Evolutionary conservation across 2,797 vertebrate genomes (phyloP), one percentile per base, ranked within the genome.

Genomic region (Sus cebifrons): DNA sequence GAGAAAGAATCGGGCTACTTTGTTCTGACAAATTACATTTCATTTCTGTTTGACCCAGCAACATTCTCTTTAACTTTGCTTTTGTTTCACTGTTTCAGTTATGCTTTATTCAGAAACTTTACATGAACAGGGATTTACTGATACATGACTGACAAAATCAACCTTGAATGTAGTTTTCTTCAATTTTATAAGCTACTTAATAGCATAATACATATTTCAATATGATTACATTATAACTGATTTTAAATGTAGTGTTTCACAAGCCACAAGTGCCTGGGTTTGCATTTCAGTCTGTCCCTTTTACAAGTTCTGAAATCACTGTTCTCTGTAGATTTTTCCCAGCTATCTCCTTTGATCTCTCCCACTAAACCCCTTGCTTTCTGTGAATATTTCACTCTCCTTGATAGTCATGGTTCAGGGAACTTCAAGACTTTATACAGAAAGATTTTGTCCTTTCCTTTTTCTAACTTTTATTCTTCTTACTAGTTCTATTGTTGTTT

Each of bases 21-120:
- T 5, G 62, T 93, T 89, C 68, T 85, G 40, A 73, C n/a, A 9
- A 60, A 79, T 6, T 71, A 49, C 81, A 40, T 90, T 94, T 87
- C 25, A 83, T 56, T 92, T 95, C 58, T 86, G 16, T 94, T 94
- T 52, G 25, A 79, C 44, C 29, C 56, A 20, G 11, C 0, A 79
- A 65, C 29, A 60, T 7, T n/a, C 13, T 78, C 2, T 81, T 79
- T 62, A 92, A 87, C 14, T 6, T 81, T 74, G 21, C 18, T 89
- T 84, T 73, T 29, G 10, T 54, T 85, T 65, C 14, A 27, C 25
- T 56, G 21, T 18, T 67, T 71, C 25, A 21, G 3, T 67, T 71
- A 78, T 17, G 8, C 27, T 75, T 84, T 86, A 64, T 77, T 77
- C n/a, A 62, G 67, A 74, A 82, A 62, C 12, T 78, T 74, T n/a